A percentile compares a stretch with the other conserved stretches of the same genome.
Conservation (phyloP, 2,113 vertebrate genomes). For the Noturus placidus region DNA sequence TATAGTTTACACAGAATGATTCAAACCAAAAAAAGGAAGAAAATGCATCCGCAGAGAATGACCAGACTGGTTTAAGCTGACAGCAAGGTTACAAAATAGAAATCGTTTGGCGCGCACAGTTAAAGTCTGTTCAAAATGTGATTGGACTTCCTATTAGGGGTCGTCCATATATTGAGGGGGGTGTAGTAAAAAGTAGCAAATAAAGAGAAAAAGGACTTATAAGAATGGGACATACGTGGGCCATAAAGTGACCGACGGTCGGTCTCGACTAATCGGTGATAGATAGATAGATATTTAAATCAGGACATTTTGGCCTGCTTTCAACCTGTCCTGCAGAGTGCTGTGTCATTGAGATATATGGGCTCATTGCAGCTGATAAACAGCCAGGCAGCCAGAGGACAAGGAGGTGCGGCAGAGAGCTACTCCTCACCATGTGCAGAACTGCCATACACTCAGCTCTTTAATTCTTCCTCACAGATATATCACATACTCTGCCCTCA, state of each 20-base stretch:
- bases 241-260: too few relatives aligned
- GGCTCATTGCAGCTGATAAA: slow-evolving; percentile 50
- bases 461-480: slow-evolving; percentile 25
- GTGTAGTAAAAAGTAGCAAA: slow-evolving; percentile 20
- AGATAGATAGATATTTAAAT: too few relatives aligned
- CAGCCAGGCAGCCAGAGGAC: slow-evolving; percentile 50
- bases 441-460: slow-evolving; percentile 29
- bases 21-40: not conserved
- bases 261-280: too few relatives aligned
- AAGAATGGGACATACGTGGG: not conserved
- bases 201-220: slow-evolving; percentile 3
- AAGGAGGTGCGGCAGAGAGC: slow-evolving; percentile 21
- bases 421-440: slow-evolving; percentile 32
- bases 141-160: too few relatives aligned
- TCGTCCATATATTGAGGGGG: too few relatives aligned
- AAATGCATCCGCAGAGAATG: not conserved
- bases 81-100: not conserved
- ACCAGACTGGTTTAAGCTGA: not conserved
- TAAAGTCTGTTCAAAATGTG: too few relatives aligned
- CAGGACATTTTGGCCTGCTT: slow-evolving; percentile 36
- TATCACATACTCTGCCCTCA: slow-evolving; percentile 35
- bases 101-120: too few relatives aligned
- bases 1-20: not conserved
- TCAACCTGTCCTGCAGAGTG: slow-evolving; percentile 34
- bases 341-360: slow-evolving; percentile 54